Evolutionary conservation across 1,140 invertebrate genomes (phyloP), one percentile per base, ranked within the genome.

Genomic region (Bombus vancouverensis): DNA sequence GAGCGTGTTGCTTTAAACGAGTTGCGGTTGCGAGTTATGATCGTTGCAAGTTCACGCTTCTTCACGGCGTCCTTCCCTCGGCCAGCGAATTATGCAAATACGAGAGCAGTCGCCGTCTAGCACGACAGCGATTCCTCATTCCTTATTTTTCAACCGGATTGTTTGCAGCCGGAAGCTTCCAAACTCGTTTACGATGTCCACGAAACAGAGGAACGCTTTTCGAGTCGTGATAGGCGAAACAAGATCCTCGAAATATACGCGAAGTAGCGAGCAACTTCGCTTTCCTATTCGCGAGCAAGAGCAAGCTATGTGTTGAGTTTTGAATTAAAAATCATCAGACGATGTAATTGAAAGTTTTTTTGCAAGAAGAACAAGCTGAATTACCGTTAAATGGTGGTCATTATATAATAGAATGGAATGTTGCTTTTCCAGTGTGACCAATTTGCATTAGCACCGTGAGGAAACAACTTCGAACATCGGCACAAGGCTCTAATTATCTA

Each of bases 1-100:
- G 71, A 85, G 37, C 86, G 74, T 79, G 85, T 85, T 74, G 79
- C 75, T 89, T 89, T 89, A 90, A 91, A 68, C 78, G 89, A 85
- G 86, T 90, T 90, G 57, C 86, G 76, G 86, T 90, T 90, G 57
- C 88, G 76, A 90, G 89, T 90, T 90, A 90, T 90, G 90, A 90
- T 90, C 90, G 82, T 87, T 79, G 66, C 53, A 87, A 91, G 90
- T 90, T 90, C 81, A 85, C 87, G 89, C 81, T 87, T 85, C 79
- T 78, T 76, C 72, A 65, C 85, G 85, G 85, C 76, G 87, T 88
- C 81, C 42, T 65, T 80, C 85, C 70, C 83, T 81, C 65, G 62
- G 80, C 80, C 44, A 77, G 74, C 87, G 83, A 91, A 90, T 91
- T 91, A 91, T 91, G 89, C 85, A 89, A 91, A 91, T 90, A 70